phyloP scores from a whole-genome alignment of 1,140 invertebrate species.

The Galleria mellonella region DNA sequence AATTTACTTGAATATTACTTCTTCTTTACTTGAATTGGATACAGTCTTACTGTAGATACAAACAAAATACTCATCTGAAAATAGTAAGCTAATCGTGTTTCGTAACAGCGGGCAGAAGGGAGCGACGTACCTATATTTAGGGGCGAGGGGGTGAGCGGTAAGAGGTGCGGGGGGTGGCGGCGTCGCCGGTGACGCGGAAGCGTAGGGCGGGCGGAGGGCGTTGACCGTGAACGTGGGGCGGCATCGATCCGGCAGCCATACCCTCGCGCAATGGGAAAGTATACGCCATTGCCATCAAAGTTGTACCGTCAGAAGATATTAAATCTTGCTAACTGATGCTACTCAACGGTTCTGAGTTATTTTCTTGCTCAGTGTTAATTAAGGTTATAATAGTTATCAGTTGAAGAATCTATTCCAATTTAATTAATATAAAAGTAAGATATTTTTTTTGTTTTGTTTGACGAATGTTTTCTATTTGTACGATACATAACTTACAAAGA shows the following conservation, averaged over 20 bases:
- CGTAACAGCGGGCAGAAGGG: constrained; percentile 57
- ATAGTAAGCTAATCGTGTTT: constrained; percentile 69
- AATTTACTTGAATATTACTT: too few relatives aligned
- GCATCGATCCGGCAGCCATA: constrained; percentile 65
- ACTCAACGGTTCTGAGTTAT: too few relatives aligned
- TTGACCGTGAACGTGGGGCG: constrained; percentile 72
- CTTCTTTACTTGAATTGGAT: too few relatives aligned
- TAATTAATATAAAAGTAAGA: too few relatives aligned
- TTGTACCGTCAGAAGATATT: too few relatives aligned
- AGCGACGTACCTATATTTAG: constrained; percentile 52
- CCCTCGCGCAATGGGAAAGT: constrained; percentile 69
- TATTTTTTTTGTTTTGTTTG: too few relatives aligned
- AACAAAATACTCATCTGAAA: constrained; percentile 48
- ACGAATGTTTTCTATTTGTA: too few relatives aligned
- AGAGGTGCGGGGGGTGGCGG: constrained; percentile 4
- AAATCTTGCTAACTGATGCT: too few relatives aligned
- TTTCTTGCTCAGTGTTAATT: too few relatives aligned
- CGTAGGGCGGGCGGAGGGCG: constrained; percentile 71
- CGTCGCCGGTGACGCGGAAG: constrained; percentile 52
- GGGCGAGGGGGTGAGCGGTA: constrained; percentile 13
- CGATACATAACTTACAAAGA: too few relatives aligned
- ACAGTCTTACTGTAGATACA: constrained; percentile 26
- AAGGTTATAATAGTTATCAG: too few relatives aligned
- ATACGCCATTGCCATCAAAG: constrained; percentile 17
- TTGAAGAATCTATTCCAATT: too few relatives aligned